A percentile compares a stretch with the other conserved stretches of the same genome.
Conservation (phyloP, 2,888 invertebrate genomes). For the Willowsia nigromaculata region DNA sequence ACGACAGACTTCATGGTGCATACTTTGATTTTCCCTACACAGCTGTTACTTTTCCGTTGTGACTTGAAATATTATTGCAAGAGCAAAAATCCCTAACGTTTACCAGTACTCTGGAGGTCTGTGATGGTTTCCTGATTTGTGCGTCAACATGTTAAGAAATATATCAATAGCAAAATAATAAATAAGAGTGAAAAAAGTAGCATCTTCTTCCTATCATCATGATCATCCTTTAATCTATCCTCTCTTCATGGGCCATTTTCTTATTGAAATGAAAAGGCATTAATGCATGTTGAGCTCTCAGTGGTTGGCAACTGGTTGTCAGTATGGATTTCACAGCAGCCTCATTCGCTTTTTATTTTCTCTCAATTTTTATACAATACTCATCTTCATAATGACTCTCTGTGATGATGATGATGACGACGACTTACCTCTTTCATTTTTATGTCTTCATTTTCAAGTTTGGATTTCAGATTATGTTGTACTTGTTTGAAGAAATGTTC, state of each 20-base stretch:
- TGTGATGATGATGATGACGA: slow-evolving; percentile 41
- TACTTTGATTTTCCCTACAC: slow-evolving; percentile 40
- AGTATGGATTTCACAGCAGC: slow-evolving; percentile 67
- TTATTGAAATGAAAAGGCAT: slow-evolving; percentile 67
- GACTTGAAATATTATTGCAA: slow-evolving; percentile 9
- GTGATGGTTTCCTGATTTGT: not conserved
- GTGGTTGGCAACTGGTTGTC: slow-evolving; percentile 69
- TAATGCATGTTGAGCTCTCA: slow-evolving; percentile 65
- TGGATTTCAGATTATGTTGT: slow-evolving; percentile 16
- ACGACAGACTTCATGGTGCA: slow-evolving; percentile 29
- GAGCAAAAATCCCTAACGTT: not conserved
- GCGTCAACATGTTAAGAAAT: slow-evolving; percentile 2
- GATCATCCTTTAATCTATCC: slow-evolving; percentile 47
- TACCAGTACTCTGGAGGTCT: not conserved
- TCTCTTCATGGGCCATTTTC: slow-evolving; percentile 56
- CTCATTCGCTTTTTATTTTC: slow-evolving; percentile 18
- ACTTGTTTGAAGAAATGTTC: slow-evolving; percentile 1
- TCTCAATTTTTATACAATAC: slow-evolving; percentile 19
- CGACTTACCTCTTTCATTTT: slow-evolving; percentile 65
- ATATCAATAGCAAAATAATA: not conserved
- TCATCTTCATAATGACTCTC: slow-evolving; percentile 59
- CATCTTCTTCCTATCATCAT: slow-evolving; percentile 12
- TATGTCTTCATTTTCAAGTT: slow-evolving; percentile 66
- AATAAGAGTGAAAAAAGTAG: not conserved
- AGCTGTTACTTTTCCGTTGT: slow-evolving; percentile 36